Evolutionary conservation across 2,888 invertebrate genomes (phyloP).

Genomic region (Lasius fuliginosus): DNA sequence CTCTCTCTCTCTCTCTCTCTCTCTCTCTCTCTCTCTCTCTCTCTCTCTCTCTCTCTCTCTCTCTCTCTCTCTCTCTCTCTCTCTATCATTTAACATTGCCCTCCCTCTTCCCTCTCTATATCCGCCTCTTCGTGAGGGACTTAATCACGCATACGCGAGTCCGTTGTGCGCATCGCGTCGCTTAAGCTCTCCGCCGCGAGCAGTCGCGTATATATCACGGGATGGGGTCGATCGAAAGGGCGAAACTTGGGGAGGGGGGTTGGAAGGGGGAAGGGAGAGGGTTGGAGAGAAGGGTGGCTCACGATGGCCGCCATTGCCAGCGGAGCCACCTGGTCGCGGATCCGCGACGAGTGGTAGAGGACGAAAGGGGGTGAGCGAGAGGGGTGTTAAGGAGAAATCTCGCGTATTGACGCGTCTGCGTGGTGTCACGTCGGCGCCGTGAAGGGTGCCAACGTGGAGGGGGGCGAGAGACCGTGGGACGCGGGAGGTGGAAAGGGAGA

Average conservation of each 20-base stretch:
- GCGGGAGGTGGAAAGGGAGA: conserved; percentile 25
- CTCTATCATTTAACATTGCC: background rate
- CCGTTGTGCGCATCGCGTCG: conserved; percentile 51
- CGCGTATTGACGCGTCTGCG: conserved; percentile 68
- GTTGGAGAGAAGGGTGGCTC: background rate
- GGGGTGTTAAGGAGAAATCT: conserved; percentile 50
- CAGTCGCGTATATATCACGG: conserved; percentile 61
- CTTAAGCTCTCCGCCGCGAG: conserved; percentile 61
- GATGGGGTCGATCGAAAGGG: conserved; percentile 71
- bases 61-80: background rate
- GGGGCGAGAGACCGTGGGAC: conserved; percentile 40
- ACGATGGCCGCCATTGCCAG: conserved; percentile 27
- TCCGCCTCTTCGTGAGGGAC: conserved; percentile 3
- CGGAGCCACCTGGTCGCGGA: conserved; percentile 61
- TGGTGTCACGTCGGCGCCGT: conserved; percentile 61
- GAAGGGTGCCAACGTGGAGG: conserved; percentile 23
- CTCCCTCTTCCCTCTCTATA: background rate
- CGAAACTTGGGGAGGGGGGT: background rate
- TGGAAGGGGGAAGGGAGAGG: background rate
- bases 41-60: background rate
- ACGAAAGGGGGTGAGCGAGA: background rate
- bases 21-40: background rate
- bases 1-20: background rate
- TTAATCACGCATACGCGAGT: conserved; percentile 47
- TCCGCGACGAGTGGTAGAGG: background rate